Base-by-base conservation (phyloP, 2,888 invertebrate species). In the Mystacides longicornis region DNA sequence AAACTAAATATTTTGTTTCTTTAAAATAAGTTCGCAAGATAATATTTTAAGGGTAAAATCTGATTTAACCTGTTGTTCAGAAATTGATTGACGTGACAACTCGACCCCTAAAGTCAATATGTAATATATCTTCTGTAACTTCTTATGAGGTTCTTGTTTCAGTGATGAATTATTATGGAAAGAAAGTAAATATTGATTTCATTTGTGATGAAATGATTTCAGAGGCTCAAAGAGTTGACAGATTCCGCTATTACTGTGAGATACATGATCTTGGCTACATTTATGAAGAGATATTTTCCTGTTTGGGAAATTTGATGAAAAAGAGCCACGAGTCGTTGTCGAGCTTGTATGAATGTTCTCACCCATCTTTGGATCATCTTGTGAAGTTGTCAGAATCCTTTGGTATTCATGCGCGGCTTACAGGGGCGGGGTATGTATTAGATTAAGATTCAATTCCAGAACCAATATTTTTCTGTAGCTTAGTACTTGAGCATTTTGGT, bases 331-430 rank as follows among this genome's bases (percentile, higher is more conserved):
- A 78, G 33, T 97, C 96, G 67, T 81, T 97, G 51, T 79, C 84
- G 55, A 81, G 84, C 58, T 74, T 90, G 2, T 99, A 95, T 70
- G 92, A 98, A 69, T 98, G 98, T 71, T 96, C 96, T 55, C 93
- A 95, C 74, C 81, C 85, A 1, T 84, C 87, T 65, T 77, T 98
- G 62, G 95, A 99, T 70, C 74, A 78, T 55, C 78, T 98, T 20
- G 91, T 95, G 19, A 77, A 84, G 23, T 71, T 87, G 66, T 89
- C 89, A 7, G 76, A 79, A 58, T 81, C 83, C 50, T 75, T 81
- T 57, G 80, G 81, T 21, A 74, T 87, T n/a, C 89, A 93, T 43
- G 89, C 92, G n/a, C 82, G 98, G 51, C 76, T 99, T 37, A 98
- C 98, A 1, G 99, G 98, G 31, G 98, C 98, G 23, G 95, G 95